Percentiles rank a stretch among this genome's conserved stretches.
These are phyloP conservation scores for Homarus gammarus DNA, from an alignment of 2,888 invertebrate genomes.

Conservation along the genomic window DNA sequence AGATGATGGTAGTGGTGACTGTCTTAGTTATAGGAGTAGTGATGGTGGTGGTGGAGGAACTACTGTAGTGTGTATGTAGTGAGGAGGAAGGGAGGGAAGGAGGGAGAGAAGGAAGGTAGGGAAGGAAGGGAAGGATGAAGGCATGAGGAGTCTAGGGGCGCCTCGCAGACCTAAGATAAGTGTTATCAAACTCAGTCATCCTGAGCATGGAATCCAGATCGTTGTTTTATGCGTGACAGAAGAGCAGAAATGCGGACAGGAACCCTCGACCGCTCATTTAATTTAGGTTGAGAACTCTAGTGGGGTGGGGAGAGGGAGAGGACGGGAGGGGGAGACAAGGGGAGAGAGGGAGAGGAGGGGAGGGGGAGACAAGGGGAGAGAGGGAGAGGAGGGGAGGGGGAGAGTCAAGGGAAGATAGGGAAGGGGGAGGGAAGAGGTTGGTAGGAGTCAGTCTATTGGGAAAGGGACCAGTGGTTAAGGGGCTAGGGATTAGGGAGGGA, in stretches of 20 bases:
- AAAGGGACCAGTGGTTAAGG: too few relatives aligned
- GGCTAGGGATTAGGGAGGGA: too few relatives aligned
- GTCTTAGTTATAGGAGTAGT: neutral
- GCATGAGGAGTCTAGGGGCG: neutral
- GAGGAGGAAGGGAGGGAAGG: slow-evolving; percentile 32
- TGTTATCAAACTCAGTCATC: slow-evolving; percentile 24
- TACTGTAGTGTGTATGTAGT: slow-evolving; percentile 16
- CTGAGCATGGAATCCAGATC: slow-evolving; percentile 38
- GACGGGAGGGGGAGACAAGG: neutral
- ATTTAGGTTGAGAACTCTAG: neutral
- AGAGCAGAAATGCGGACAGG: slow-evolving; percentile 53
- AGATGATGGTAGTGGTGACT: neutral
- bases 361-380: neutral
- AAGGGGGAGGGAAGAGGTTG: neutral
- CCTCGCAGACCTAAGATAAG: neutral
- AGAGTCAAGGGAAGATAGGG: neutral
- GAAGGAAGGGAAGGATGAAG: neutral
- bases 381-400: neutral
- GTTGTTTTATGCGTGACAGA: slow-evolving; percentile 63
- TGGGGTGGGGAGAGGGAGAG: neutral
- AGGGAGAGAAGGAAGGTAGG: neutral
- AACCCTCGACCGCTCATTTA: neutral
- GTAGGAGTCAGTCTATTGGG: too few relatives aligned
- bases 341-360: neutral
- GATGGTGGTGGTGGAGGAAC: neutral